Evolutionary conservation across 1,140 invertebrate genomes (phyloP).

Genomic region (Globodera ellingtonae): DNA sequence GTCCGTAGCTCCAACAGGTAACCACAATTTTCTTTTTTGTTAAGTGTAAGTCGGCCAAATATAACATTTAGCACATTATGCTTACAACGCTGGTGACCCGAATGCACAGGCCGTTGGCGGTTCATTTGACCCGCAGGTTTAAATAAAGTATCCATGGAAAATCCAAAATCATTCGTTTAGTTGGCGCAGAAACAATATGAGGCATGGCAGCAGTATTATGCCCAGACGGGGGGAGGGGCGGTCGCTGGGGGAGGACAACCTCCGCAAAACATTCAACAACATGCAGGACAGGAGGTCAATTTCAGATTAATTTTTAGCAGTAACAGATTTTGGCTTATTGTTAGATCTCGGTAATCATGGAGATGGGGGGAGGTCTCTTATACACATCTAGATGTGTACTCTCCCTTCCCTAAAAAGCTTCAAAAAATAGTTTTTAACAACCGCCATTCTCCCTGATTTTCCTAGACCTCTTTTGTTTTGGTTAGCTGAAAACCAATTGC

Average conservation of each 20-base stretch:
- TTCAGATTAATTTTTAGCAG: background rate
- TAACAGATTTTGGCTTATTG: too few species aligned
- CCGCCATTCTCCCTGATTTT: too few species aligned
- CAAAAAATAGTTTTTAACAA: too few species aligned
- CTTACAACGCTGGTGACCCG: background rate
- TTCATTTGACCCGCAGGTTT: constrained; percentile 28
- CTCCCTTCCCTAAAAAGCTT: too few species aligned
- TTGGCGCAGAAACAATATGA: constrained; percentile 32
- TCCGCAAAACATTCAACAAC: constrained; percentile 21
- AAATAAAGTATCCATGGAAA: background rate
- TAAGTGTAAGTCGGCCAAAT: background rate
- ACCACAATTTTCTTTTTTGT: background rate
- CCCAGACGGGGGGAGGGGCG: constrained; percentile 3
- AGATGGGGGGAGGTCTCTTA: too few species aligned
- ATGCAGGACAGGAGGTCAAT: constrained; percentile 21
- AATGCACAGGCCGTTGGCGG: background rate
- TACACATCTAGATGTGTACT: too few species aligned
- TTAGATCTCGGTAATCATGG: too few species aligned
- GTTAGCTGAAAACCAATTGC: too few species aligned
- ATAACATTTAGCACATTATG: background rate
- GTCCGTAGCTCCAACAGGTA: constrained; percentile 6
- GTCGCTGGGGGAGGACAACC: background rate
- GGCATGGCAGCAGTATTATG: constrained; percentile 30
- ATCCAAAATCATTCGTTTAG: background rate
- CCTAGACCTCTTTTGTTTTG: too few species aligned